phyloP scores from a whole-genome alignment of 1,140 invertebrate genomes.

The Pseudachorutes palmiensis region DNA sequence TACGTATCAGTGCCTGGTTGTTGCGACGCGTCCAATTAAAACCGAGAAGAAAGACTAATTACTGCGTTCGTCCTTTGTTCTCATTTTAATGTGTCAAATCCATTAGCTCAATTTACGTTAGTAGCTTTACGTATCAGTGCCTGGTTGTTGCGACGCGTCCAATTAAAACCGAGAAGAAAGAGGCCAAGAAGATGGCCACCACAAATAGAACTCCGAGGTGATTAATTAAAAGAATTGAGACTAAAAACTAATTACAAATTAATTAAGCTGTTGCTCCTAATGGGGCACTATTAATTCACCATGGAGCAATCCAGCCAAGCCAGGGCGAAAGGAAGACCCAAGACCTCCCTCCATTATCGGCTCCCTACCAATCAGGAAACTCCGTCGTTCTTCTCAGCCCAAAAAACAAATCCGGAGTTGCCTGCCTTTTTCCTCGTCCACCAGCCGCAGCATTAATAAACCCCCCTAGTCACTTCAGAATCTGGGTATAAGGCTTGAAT shows the following conservation, averaged over 20 bases:
- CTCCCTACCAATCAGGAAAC: neutral
- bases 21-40: too few relatives aligned
- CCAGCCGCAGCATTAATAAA: neutral
- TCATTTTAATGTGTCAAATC: too few relatives aligned
- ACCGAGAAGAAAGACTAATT: too few relatives aligned
- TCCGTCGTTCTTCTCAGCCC: neutral
- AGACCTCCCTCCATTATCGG: neutral
- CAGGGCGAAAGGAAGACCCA: neutral
- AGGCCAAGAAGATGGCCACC: too few relatives aligned
- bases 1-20: too few relatives aligned
- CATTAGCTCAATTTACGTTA: too few relatives aligned
- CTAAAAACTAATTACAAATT: slow-evolving; percentile 3
- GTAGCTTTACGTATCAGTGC: too few relatives aligned
- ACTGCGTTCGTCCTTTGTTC: too few relatives aligned
- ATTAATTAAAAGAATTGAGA: slow-evolving; percentile 2
- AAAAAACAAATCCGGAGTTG: neutral
- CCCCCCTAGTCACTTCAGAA: neutral
- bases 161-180: too few relatives aligned
- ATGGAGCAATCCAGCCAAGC: too few relatives aligned
- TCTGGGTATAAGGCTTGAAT: neutral
- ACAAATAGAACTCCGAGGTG: neutral
- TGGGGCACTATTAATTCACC: too few relatives aligned
- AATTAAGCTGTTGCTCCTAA: slow-evolving; percentile 14
- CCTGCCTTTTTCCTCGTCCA: neutral
- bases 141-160: too few relatives aligned